Evolutionary conservation across 2,113 vertebrate genomes (phyloP).

Genomic region (Labrus mixtus): DNA sequence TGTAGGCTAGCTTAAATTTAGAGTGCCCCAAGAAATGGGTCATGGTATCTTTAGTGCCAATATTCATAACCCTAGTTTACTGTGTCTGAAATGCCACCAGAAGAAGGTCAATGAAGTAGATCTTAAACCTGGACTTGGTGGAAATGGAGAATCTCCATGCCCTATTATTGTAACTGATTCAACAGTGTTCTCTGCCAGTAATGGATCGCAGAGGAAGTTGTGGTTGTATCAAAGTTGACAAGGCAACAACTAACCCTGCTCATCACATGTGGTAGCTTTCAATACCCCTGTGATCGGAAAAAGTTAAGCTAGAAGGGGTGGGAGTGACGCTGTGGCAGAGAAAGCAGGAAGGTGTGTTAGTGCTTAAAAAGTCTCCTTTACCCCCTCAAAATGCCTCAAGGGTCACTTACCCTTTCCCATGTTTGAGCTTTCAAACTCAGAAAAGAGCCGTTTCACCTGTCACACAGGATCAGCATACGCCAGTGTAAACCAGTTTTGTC

Average conservation of each 20-base stretch:
- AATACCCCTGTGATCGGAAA: slow-evolving; percentile 30
- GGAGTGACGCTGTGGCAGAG: background rate
- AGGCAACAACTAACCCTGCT: slow-evolving; percentile 52
- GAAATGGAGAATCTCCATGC: background rate
- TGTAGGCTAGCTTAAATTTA: slow-evolving; percentile 53
- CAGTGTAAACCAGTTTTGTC: background rate
- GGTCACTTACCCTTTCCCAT: slow-evolving; percentile 32
- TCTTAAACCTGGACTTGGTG: background rate
- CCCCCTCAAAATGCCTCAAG: slow-evolving; percentile 2
- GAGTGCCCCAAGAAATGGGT: slow-evolving; percentile 52
- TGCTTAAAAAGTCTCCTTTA: background rate
- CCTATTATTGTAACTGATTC: slow-evolving; percentile 4
- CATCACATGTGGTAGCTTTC: slow-evolving; percentile 57
- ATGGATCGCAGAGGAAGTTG: slow-evolving; percentile 38
- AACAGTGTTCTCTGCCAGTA: slow-evolving; percentile 28
- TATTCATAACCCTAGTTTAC: slow-evolving; percentile 24
- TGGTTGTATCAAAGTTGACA: slow-evolving; percentile 47
- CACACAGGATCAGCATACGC: slow-evolving; percentile 19
- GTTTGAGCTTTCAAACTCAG: slow-evolving; percentile 24
- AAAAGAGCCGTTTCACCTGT: slow-evolving; percentile 23
- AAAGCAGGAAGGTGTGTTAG: background rate
- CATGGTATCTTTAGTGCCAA: slow-evolving; percentile 38
- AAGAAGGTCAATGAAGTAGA: slow-evolving; percentile 29
- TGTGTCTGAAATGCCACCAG: background rate
- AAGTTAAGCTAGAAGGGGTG: slow-evolving; percentile 3